A percentile compares a stretch with the other conserved stretches of the same genome.
These are phyloP conservation scores for Clarias batrachus DNA, from an alignment of 2,113 vertebrate genomes.

Conservation along the genomic window DNA sequence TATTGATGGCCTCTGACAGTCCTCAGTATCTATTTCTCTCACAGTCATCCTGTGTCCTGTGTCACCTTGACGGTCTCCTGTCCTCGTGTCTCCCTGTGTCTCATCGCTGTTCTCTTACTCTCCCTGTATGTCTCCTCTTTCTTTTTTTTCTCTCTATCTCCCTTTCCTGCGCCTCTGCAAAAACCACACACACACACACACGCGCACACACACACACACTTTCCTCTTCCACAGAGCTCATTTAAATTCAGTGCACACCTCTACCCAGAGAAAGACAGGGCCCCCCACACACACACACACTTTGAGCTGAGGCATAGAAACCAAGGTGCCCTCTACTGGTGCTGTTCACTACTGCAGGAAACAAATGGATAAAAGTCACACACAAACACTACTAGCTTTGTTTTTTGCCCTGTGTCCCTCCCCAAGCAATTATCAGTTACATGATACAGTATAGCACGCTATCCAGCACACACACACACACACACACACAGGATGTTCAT, in stretches of 20 bases:
- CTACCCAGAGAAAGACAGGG: conserved; percentile 4
- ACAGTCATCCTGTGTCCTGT: not conserved
- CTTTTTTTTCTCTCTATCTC: not conserved
- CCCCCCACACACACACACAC: not conserved
- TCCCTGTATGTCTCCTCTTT: not conserved
- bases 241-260: conserved; percentile 23
- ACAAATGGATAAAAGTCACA: not conserved
- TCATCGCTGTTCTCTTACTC: not conserved
- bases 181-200: conserved; percentile 23
- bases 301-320: not conserved
- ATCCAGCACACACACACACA: not conserved
- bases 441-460: not conserved
- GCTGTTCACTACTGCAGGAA: not conserved
- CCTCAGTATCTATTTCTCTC: not conserved
- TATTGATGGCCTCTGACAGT: conserved; percentile 1
- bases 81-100: not conserved
- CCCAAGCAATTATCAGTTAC: not conserved
- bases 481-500: not conserved
- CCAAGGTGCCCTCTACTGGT: conserved; percentile 8
- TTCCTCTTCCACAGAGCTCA: not conserved
- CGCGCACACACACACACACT: conserved; percentile 3
- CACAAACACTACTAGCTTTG: not conserved
- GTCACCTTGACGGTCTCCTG: conserved; percentile 21
- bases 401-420: not conserved
- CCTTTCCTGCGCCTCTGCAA: not conserved